Conservation (phyloP, 2,113 vertebrate genomes). For the Microtus pennsylvanicus region DNA sequence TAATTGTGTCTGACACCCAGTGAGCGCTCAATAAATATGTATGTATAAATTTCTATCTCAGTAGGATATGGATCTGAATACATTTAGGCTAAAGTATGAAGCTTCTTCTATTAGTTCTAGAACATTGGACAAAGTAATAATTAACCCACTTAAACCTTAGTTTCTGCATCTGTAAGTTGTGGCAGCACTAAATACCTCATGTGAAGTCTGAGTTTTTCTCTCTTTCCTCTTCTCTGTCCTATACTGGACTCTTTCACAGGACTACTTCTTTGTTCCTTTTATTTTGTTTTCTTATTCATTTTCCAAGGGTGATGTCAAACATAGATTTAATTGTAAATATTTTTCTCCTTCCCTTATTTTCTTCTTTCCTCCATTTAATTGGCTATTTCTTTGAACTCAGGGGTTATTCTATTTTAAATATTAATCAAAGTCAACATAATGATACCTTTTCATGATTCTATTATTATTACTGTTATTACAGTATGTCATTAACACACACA, state of each 20-base stretch:
- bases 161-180: neutral
- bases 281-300: conserved; percentile 8
- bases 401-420: neutral
- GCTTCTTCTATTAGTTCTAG: neutral
- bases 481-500: neutral
- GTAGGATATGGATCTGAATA: neutral
- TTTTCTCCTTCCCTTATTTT: neutral
- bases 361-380: neutral
- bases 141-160: neutral
- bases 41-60: neutral
- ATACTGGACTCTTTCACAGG: neutral
- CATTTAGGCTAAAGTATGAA: neutral
- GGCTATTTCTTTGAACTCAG: neutral
- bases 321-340: neutral
- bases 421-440: neutral
- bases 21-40: conserved; percentile 2
- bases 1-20: neutral
- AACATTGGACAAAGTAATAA: neutral
- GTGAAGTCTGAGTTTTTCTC: neutral
- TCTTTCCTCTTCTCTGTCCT: neutral
- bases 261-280: neutral
- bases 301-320: neutral
- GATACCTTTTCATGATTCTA: neutral
- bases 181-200: neutral
- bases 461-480: neutral